phyloP scores from a whole-genome alignment of 1,140 invertebrate genomes.

The Ephestia elutella region DNA sequence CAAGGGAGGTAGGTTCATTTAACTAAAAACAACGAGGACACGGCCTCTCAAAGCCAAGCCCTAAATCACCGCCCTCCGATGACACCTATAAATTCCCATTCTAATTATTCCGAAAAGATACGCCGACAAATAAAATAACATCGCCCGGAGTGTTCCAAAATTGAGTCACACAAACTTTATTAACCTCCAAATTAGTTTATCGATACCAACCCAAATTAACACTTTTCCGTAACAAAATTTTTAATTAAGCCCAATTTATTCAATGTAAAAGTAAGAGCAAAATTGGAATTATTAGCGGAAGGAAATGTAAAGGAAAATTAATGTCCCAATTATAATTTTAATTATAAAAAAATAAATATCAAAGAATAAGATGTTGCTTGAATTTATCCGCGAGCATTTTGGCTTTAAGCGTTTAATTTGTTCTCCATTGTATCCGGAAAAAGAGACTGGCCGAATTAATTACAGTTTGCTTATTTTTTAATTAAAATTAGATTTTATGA shows the following conservation, averaged over 20 bases:
- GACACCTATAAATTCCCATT: conserved; percentile 60
- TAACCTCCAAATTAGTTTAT: conserved; percentile 53
- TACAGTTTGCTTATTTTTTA: conserved; percentile 67
- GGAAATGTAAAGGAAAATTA: conserved; percentile 20
- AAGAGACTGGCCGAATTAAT: conserved; percentile 45
- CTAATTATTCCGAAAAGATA: conserved; percentile 61
- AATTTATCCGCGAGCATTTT: conserved; percentile 33
- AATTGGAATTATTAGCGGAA: conserved; percentile 10
- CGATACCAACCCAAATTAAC: conserved; percentile 26
- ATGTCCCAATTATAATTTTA: conserved; percentile 30
- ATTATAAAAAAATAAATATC: conserved; percentile 32
- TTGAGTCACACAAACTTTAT: conserved; percentile 57
- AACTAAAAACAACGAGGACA: not conserved
- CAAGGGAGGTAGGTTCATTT: not conserved
- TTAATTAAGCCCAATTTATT: conserved; percentile 20
- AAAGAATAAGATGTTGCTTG: conserved; percentile 24
- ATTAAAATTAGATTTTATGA: conserved; percentile 70
- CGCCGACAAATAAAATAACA: conserved; percentile 60
- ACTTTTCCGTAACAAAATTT: conserved; percentile 9
- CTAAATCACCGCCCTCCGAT: conserved; percentile 49
- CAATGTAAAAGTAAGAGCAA: conserved; percentile 11
- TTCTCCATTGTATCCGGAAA: conserved; percentile 40
- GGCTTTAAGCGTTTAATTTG: conserved; percentile 47
- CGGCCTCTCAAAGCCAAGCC: conserved; percentile 2
- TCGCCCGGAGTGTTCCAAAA: conserved; percentile 41